These are phyloP conservation scores for Acleris emargana DNA, from an alignment of 2,888 invertebrate species.

Conservation along the genomic window DNA sequence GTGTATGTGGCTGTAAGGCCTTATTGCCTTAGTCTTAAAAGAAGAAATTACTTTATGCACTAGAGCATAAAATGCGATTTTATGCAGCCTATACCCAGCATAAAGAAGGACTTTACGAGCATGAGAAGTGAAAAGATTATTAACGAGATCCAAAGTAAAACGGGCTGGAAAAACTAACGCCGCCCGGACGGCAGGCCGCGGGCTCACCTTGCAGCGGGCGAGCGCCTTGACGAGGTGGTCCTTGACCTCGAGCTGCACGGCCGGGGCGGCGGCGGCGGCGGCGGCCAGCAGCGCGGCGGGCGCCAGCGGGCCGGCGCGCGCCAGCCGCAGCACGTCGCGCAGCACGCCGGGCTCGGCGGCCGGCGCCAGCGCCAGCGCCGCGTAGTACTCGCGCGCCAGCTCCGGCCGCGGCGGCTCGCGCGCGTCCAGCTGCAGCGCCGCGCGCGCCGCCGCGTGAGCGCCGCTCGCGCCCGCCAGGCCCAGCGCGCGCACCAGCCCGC, in stretches of 20 bases:
- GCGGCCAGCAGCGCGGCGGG: constrained; percentile 31
- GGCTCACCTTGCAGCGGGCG: constrained; percentile 46
- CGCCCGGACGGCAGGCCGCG: too few species aligned
- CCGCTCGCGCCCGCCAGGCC: constrained; percentile 50
- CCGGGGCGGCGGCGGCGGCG: constrained; percentile 23
- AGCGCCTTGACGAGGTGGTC: constrained; percentile 41
- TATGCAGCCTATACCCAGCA: too few species aligned
- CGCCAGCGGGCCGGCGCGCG: constrained; percentile 38
- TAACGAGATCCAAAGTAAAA: too few species aligned
- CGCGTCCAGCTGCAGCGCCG: constrained; percentile 52
- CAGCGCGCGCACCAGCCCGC: constrained; percentile 50
- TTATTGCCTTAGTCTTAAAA: too few species aligned
- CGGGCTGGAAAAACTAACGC: too few species aligned
- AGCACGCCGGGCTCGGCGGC: constrained; percentile 29
- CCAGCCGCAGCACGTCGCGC: constrained; percentile 31
- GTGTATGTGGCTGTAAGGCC: too few species aligned
- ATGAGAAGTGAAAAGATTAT: too few species aligned
- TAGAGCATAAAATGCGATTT: too few species aligned
- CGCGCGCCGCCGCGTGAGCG: constrained; percentile 48
- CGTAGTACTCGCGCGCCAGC: constrained; percentile 46
- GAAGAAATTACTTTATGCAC: too few species aligned
- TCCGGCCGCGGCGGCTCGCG: constrained; percentile 42
- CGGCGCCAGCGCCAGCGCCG: constrained; percentile 37
- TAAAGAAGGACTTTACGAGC: too few species aligned
- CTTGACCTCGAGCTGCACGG: constrained; percentile 36